Evolutionary conservation across 2,113 vertebrate genomes (phyloP), one percentile per base, ranked within the genome.

Genomic region (Prionailurus viverrinus): DNA sequence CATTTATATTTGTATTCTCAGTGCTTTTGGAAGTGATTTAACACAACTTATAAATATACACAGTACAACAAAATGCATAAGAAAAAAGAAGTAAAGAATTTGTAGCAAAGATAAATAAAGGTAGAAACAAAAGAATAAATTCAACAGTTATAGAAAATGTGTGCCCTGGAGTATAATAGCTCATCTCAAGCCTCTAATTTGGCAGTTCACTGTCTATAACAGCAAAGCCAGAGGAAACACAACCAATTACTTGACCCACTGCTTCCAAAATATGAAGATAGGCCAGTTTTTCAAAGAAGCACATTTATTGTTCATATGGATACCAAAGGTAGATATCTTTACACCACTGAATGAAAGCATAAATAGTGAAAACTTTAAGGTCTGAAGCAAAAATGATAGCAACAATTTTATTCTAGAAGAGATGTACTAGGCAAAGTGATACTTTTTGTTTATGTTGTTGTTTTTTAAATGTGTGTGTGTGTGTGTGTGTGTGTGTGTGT

Each of bases 1-100:
- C 33, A 88, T 89, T 92, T 91, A 36, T 73, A 81, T 76, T 80
- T 96, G 12, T 27, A 89, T 0, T 66, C 9, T 76, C 48, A 55
- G 7, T 94, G 5, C 12, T 82, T 94, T 92, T 74, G 8, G 51
- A 96, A 94, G 90, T 63, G 2, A 95, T 89, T 89, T 66, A 41
- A 33, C 11, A 41, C 29, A 91, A 81, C 36, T 87, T 96, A 91
- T 63, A 94, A 89, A 87, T 74, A 76, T 65, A 93, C 2, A 33
- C 7, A 87, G 21, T 36, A 15, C 29, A 84, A 85, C 29, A 86
- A 84, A 97, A 91, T 83, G 23, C 7, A n/a, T 13, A 82, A 51
- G 25, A 78, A 78, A 82, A 92, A 92, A 65, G 6, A 95, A 85
- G n/a, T 65, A 6, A 86, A 92, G 31, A 86, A 65, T 25, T 53